A percentile compares a stretch with the other conserved stretches of the same genome.
Evolutionary conservation across 2,797 vertebrate genomes (phyloP).

Genomic region (Novumbra hubbsi): DNA sequence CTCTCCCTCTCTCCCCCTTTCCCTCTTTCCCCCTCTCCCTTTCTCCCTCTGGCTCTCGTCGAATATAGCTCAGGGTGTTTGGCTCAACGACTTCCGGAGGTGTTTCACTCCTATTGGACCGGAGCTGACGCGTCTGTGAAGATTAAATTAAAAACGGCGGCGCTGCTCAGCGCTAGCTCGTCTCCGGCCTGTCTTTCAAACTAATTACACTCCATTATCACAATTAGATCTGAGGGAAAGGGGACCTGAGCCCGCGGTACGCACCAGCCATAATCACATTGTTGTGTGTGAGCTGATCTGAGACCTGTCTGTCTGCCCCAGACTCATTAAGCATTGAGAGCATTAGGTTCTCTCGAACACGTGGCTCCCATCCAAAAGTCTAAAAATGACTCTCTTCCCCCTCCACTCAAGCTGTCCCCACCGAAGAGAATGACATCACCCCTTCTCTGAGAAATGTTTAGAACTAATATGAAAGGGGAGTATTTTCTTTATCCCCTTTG

Average conservation of each 20-base stretch:
- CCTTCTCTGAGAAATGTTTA: slow-evolving; percentile 39
- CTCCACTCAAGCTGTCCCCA: slow-evolving; percentile 48
- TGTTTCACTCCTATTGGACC: slow-evolving; percentile 49
- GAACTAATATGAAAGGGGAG: no score
- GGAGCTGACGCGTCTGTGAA: slow-evolving; percentile 60
- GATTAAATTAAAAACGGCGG: slow-evolving; percentile 66
- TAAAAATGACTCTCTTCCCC: slow-evolving; percentile 30
- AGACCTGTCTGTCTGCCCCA: slow-evolving; percentile 17
- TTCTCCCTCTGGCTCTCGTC: background rate
- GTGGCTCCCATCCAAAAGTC: slow-evolving; percentile 39
- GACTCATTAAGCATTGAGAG: slow-evolving; percentile 49
- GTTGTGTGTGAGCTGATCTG: slow-evolving; percentile 43
- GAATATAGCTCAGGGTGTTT: background rate
- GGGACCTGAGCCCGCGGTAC: slow-evolving; percentile 35
- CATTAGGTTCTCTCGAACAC: slow-evolving; percentile 23
- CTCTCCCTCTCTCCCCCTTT: background rate
- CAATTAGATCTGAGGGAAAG: slow-evolving; percentile 71
- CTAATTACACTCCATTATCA: slow-evolving; percentile 75
- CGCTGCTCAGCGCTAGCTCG: slow-evolving; percentile 54
- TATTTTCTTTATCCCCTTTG: no score
- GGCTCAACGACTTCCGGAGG: slow-evolving; percentile 51
- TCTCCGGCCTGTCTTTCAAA: slow-evolving; percentile 74
- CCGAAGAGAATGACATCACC: slow-evolving; percentile 55
- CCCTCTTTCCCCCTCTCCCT: background rate
- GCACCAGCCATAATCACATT: slow-evolving; percentile 72